A percentile compares a stretch with the other conserved stretches of the same genome.
phyloP scores from a whole-genome alignment of 2,888 invertebrate genomes.

The Hetaerina titia region DNA sequence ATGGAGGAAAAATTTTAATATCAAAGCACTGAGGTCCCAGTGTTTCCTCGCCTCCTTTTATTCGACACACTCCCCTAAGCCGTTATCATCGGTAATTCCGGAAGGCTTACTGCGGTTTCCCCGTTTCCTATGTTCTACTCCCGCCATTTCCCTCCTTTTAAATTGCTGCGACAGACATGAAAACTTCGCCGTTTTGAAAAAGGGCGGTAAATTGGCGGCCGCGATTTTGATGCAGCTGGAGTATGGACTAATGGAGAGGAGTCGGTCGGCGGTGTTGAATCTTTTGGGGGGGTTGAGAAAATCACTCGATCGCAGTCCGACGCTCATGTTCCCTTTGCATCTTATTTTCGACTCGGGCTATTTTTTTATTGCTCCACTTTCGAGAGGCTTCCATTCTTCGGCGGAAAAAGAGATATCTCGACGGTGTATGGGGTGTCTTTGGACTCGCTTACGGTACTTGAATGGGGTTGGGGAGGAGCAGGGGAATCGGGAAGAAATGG shows the following conservation, averaged over 20 bases:
- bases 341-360: neutral
- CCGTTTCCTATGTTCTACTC: no score
- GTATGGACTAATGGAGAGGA: neutral
- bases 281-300: neutral
- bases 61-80: neutral
- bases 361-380: neutral
- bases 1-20: no score
- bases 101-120: neutral
- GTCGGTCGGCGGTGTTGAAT: neutral
- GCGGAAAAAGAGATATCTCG: neutral
- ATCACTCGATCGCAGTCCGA: neutral
- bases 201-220: neutral
- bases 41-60: neutral
- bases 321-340: neutral
- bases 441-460: neutral
- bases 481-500: neutral
- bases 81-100: neutral
- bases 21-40: neutral
- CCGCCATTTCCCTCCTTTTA: neutral
- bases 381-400: neutral
- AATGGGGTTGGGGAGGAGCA: neutral
- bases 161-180: neutral
- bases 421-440: neutral
- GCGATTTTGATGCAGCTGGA: neutral
- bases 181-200: neutral